A percentile compares a stretch with the other conserved stretches of the same genome.
These are phyloP conservation scores for Tapera naevia DNA, from an alignment of 2,797 vertebrate species.

Conservation along the genomic window DNA sequence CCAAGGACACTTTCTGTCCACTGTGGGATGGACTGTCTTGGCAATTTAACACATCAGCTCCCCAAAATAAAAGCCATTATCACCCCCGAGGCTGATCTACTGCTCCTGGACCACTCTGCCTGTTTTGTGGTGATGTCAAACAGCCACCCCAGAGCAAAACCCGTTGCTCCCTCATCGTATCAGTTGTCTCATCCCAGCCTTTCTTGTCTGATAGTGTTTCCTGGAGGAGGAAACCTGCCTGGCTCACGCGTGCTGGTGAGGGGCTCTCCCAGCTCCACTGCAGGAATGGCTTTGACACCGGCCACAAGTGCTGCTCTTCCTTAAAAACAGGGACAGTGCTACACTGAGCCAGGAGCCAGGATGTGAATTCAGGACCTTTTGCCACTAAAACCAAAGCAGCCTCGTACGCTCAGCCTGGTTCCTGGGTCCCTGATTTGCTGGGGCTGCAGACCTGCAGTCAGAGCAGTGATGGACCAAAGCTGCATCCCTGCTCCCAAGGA, in stretches of 20 bases:
- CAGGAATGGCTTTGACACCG: background rate
- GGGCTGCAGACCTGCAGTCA: accelerated
- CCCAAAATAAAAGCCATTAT: background rate
- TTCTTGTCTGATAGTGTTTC: background rate
- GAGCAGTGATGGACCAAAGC: background rate
- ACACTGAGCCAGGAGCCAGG: background rate
- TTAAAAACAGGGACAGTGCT: background rate
- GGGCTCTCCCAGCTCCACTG: background rate
- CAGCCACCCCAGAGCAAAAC: background rate
- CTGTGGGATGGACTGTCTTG: background rate
- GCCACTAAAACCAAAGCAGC: background rate
- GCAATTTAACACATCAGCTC: background rate
- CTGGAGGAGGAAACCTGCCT: background rate
- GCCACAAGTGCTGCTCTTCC: accelerated
- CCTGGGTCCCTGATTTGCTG: background rate
- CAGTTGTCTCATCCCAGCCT: background rate
- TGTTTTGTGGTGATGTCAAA: background rate
- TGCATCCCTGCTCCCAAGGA: background rate
- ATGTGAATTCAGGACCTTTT: background rate
- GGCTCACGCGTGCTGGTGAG: background rate
- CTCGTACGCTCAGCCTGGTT: accelerated
- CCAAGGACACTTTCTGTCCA: background rate
- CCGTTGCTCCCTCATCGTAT: background rate
- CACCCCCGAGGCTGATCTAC: background rate
- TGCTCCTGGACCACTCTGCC: background rate